Conservation (phyloP, 2,888 invertebrate species). For the Xestia ashworthii region DNA sequence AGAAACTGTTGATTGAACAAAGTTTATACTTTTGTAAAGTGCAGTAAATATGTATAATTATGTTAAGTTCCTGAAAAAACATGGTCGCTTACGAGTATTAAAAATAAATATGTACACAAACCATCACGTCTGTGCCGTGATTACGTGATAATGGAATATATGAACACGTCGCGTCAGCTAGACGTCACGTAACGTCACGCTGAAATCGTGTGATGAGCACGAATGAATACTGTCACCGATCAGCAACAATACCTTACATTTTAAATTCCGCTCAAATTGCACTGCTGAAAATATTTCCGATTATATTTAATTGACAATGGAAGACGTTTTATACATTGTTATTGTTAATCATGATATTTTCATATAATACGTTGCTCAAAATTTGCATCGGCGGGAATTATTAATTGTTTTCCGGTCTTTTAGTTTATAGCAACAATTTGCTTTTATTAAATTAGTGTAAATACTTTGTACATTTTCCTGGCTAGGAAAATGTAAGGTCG, state of each 20-base stretch:
- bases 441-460: neutral
- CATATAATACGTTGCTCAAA: neutral
- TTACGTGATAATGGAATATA: conserved; percentile 30
- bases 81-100: neutral
- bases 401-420: too few relatives aligned
- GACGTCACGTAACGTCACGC: conserved; percentile 26
- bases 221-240: conserved; percentile 42
- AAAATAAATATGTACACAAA: conserved; percentile 24
- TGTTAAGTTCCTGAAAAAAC: neutral
- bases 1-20: neutral
- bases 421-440: neutral
- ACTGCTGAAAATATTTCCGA: conserved; percentile 35
- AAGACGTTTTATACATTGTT: neutral
- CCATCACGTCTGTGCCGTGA: conserved; percentile 11
- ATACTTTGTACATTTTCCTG: too few relatives aligned
- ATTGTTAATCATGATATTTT: conserved; percentile 7
- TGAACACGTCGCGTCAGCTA: conserved; percentile 36
- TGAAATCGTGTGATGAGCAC: conserved; percentile 32
- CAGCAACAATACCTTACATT: conserved; percentile 27
- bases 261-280: conserved; percentile 35
- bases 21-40: neutral
- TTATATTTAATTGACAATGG: conserved; percentile 23
- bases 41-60: neutral
- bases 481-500: too few relatives aligned
- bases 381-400: neutral